Evolutionary conservation across 2,888 invertebrate species (phyloP).

Genomic region (Tipula vernalis): DNA sequence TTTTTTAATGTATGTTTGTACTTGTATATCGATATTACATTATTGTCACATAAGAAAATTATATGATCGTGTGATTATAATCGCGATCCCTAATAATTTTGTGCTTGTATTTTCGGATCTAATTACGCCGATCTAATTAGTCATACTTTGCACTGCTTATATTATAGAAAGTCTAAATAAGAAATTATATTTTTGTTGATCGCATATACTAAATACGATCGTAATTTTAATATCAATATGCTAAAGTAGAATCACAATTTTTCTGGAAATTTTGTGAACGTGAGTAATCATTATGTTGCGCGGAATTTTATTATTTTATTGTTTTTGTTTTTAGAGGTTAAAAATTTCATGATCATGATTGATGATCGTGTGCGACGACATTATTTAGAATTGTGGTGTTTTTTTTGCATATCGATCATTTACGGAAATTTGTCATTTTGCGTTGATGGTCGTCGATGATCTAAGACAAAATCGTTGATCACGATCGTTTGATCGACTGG

Average conservation of each 20-base stretch:
- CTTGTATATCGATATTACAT: background rate
- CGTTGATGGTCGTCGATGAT: background rate
- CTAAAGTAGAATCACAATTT: background rate
- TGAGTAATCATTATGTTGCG: background rate
- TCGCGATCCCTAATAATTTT: background rate
- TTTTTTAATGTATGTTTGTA: background rate
- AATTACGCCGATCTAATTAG: background rate
- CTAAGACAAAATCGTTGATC: background rate
- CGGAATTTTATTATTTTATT: background rate
- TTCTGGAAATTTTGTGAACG: background rate
- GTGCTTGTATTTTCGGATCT: background rate
- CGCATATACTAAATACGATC: background rate
- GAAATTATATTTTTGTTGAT: background rate
- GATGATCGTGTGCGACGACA: background rate
- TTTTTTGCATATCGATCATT: background rate
- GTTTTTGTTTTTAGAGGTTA: background rate
- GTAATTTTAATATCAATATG: background rate
- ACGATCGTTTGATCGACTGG: background rate
- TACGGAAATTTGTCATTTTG: background rate
- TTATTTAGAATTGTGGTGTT: background rate
- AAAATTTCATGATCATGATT: background rate
- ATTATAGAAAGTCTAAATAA: background rate
- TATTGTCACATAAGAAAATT: background rate
- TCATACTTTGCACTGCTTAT: background rate
- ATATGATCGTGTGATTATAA: background rate